Percentiles rank a stretch among this genome's conserved stretches.
phyloP scores from a whole-genome alignment of 2,113 vertebrate species.

The Cygnus buccinator region DNA sequence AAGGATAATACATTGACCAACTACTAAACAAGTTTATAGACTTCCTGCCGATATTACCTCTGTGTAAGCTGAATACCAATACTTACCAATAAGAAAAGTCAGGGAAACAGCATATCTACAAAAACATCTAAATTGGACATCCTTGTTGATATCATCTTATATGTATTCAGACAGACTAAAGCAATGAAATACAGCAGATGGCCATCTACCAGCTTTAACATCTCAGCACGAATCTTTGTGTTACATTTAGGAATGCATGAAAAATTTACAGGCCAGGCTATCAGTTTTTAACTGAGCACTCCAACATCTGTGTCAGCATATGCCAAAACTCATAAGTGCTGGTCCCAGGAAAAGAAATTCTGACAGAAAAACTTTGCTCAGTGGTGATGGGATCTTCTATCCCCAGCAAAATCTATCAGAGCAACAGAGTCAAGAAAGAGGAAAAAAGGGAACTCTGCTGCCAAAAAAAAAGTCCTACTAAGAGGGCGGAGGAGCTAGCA shows the following conservation, averaged over 20 bases:
- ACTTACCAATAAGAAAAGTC: neutral
- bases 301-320: neutral
- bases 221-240: neutral
- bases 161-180: neutral
- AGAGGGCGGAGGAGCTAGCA: neutral
- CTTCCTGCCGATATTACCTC: rapidly evolving
- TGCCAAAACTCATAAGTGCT: neutral
- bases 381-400: neutral
- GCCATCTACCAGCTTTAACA: neutral
- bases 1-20: rapidly evolving
- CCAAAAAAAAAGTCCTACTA: neutral
- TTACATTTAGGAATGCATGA: neutral
- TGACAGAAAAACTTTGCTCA: neutral
- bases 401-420: neutral
- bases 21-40: neutral
- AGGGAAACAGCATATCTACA: neutral
- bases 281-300: neutral
- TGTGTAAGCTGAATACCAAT: neutral
- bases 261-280: neutral
- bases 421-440: neutral
- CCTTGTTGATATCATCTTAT: neutral
- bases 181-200: neutral
- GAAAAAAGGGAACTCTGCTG: neutral
- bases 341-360: neutral
- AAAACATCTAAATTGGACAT: neutral